A percentile compares a stretch with the other conserved stretches of the same genome.
These are phyloP conservation scores for Arctia plantaginis DNA, from an alignment of 2,888 invertebrate genomes.

Conservation along the genomic window DNA sequence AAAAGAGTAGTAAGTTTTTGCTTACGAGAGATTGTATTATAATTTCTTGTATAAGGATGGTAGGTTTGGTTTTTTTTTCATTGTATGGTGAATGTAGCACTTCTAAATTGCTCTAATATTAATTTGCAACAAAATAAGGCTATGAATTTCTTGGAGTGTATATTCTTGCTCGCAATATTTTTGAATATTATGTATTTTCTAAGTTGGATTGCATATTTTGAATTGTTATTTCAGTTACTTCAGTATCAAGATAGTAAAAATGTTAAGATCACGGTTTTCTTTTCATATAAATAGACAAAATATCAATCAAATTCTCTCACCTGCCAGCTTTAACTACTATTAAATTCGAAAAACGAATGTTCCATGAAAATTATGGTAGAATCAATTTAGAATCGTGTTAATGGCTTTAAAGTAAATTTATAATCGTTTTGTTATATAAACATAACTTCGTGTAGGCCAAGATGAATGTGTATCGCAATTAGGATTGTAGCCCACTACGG, in stretches of 20 bases:
- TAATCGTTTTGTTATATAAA: neutral
- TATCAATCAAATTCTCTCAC: neutral
- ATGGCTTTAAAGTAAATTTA: neutral
- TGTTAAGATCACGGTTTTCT: neutral
- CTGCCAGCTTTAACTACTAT: neutral
- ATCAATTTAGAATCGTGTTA: neutral
- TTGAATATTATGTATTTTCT: neutral
- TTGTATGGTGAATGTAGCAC: too few species aligned
- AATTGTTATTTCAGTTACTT: neutral
- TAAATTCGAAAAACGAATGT: neutral
- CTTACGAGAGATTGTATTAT: neutral
- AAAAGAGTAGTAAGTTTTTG: neutral
- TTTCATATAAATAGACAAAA: neutral
- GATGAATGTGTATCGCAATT: neutral
- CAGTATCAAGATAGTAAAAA: neutral
- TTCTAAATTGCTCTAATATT: too few species aligned
- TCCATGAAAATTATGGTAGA: neutral
- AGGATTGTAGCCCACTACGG: neutral
- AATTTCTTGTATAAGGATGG: neutral
- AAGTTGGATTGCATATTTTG: neutral
- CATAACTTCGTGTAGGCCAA: neutral
- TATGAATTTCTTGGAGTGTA: too few species aligned
- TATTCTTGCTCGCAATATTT: neutral
- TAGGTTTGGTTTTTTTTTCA: too few species aligned
- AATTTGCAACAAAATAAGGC: too few species aligned